Conservation (phyloP, 2,888 invertebrate species). For the Diaprepes abbreviatus region DNA sequence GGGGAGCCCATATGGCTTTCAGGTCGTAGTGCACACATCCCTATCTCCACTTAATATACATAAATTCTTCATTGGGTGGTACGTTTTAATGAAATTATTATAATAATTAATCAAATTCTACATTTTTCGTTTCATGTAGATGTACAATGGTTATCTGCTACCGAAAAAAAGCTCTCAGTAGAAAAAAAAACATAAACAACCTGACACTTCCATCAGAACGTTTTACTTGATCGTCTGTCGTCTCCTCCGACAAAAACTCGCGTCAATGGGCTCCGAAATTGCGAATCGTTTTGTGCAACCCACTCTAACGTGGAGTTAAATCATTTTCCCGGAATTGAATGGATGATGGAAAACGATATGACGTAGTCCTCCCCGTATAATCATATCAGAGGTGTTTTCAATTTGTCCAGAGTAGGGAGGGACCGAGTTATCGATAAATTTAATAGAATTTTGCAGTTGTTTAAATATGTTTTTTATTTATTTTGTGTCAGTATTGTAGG, state of each 20-base stretch:
- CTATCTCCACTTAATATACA: too few relatives aligned
- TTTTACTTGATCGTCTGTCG: not conserved
- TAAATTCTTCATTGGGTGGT: too few relatives aligned
- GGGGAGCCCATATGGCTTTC: too few relatives aligned
- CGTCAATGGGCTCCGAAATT: conserved; percentile 13
- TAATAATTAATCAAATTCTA: too few relatives aligned
- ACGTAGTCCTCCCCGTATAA: conserved; percentile 20
- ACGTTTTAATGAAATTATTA: too few relatives aligned
- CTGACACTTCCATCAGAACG: not conserved
- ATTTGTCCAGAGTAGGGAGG: conserved; percentile 7
- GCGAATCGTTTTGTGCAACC: conserved; percentile 1
- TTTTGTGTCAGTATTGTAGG: too few relatives aligned
- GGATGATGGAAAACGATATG: conserved; percentile 26
- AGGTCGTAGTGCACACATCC: too few relatives aligned
- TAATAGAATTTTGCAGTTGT: too few relatives aligned
- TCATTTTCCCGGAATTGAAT: conserved; percentile 27
- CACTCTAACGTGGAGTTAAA: conserved; percentile 11
- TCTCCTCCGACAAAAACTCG: not conserved
- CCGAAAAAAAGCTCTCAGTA: too few relatives aligned
- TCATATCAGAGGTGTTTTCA: conserved; percentile 23
- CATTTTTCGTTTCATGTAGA: too few relatives aligned
- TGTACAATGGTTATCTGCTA: too few relatives aligned
- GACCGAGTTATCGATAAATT: not conserved
- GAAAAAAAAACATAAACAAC: not conserved
- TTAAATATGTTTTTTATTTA: too few relatives aligned